Evolutionary conservation across 2,888 invertebrate genomes (phyloP), one percentile per base, ranked within the genome.

Genomic region (Euclidia mi): DNA sequence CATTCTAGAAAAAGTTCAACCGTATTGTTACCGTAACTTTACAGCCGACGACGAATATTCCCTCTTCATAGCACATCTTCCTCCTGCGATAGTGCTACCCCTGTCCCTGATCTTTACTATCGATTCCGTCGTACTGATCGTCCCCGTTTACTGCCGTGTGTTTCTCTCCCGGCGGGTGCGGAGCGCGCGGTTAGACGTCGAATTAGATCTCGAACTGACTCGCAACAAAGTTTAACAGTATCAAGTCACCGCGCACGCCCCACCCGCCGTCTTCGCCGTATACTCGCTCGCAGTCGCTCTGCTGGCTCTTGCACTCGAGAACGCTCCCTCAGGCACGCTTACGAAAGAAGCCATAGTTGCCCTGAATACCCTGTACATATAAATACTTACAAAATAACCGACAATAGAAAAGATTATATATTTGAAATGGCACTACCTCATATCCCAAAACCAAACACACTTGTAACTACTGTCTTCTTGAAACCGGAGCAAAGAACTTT

Each of bases 41-140:
- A 60, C 93, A 93, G 92, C 92, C 83, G 86, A 76, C 89, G 83
- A 80, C 85, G 81, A 76, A 78, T 83, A 66, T 80, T 87, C 52
- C 88, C 85, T 72, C 81, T 81, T 71, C 79, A 87, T 68, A 88
- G 85, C 81, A 88, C 90, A 80, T 90, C 87, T 71, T 85, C 87
- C 66, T 89, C 88, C 73, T 89, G 86, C 76, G 88, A 90, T 87
- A 90, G 87, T 76, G 88, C 90, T 90, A 87, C 79, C 75, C 82
- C 82, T 51, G 60, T 80, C 48, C 81, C 82, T 46, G 52, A 75
- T 35, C 60, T 65, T 65, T 76, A 76, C 65, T 80, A 58, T 53
- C 59, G 65, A 71, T 73, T 74, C 64, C 78, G 65, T 59, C 65
- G 65, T 65, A 68, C 59, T 55, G 72, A 81, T 58, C 73, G 74